These are phyloP conservation scores for Troglohyphantes excavatus DNA, from an alignment of 2,888 invertebrate species.

Conservation along the genomic window DNA sequence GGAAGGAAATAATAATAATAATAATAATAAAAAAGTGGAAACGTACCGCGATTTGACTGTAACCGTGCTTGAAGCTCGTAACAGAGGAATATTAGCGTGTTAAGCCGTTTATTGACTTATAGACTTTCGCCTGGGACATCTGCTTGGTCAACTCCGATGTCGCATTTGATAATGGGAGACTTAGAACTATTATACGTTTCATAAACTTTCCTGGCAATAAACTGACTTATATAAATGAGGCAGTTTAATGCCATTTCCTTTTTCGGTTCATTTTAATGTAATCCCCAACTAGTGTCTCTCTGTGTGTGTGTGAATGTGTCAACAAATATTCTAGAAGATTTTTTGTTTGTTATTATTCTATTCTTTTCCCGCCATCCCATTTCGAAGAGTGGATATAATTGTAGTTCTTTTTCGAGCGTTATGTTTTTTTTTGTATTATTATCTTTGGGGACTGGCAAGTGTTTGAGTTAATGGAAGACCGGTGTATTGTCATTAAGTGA, in stretches of 20 bases:
- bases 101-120: slow-evolving; percentile 23
- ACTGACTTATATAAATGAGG: slow-evolving; percentile 58
- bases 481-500: slow-evolving; percentile 50
- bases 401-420: neutral
- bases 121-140: slow-evolving; percentile 21
- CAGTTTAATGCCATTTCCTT: slow-evolving; percentile 1
- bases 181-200: slow-evolving; percentile 33
- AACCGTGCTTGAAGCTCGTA: slow-evolving; percentile 52
- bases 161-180: slow-evolving; percentile 28
- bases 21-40: slow-evolving; percentile 17
- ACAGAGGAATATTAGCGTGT: slow-evolving; percentile 44
- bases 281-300: slow-evolving; percentile 1
- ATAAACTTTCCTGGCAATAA: slow-evolving; percentile 19
- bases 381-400: slow-evolving; percentile 46
- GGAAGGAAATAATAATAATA: slow-evolving; percentile 18
- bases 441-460: slow-evolving; percentile 45
- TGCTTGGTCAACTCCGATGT: neutral
- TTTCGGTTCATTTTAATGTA: slow-evolving; percentile 4
- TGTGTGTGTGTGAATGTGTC: slow-evolving; percentile 29
- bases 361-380: neutral
- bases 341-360: neutral
- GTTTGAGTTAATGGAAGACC: slow-evolving; percentile 47
- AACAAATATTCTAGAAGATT: slow-evolving; percentile 34
- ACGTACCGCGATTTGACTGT: neutral
- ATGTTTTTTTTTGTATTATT: neutral